Evolutionary conservation across 53 echinoderm and acorn worm genomes (phyloP), one percentile per base, ranked within the genome.

Genomic region (Astropecten irregularis): DNA sequence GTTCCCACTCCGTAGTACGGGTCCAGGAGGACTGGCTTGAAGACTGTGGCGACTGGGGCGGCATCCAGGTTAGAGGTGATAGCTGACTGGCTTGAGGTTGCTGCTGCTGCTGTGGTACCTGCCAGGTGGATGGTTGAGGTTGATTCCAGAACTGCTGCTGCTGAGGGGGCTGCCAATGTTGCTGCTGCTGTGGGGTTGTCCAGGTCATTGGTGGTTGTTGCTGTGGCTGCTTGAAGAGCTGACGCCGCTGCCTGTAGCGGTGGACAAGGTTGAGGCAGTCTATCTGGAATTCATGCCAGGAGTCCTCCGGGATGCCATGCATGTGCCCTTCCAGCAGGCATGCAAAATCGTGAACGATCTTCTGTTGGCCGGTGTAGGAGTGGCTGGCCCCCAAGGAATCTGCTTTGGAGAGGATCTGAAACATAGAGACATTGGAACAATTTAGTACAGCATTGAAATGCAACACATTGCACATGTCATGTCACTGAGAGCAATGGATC

Each of bases 261-360:
- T 83, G 83, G 62, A 83, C 83, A 61, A 83, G 83, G 63, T 83
- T 64, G 64, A 83, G 83, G 62, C 83, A 83, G 40, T 68, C 69
- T 39, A 83, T 82, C 56, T 82, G 82, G 67, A 65, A 82, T 66
- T 54, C 56, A 54, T 66, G 82, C 82, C 82, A 65, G 56, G 82
- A 82, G 42, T 42, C 42, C 42, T 42, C 42, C 42, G 42, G 42
- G 42, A 42, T 42, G 42, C 42, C 42, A 6, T 36, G 82, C 66
- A 82, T 82, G 56, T 82, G 82, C 56, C 83, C 83, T 61, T 83
- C 83, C 83, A 83, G 69, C 63, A 83, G 83, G 47, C 83, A 83
- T 22, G 68, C 83, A 83, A 83, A 83, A 83, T 83, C 55, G 62
- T 68, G 69, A 33, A 83, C 66, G 83, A 83, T 65, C 66, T 67